These are phyloP conservation scores for Stigmatopora nigra DNA, from an alignment of 2,113 vertebrate genomes.

Conservation along the genomic window DNA sequence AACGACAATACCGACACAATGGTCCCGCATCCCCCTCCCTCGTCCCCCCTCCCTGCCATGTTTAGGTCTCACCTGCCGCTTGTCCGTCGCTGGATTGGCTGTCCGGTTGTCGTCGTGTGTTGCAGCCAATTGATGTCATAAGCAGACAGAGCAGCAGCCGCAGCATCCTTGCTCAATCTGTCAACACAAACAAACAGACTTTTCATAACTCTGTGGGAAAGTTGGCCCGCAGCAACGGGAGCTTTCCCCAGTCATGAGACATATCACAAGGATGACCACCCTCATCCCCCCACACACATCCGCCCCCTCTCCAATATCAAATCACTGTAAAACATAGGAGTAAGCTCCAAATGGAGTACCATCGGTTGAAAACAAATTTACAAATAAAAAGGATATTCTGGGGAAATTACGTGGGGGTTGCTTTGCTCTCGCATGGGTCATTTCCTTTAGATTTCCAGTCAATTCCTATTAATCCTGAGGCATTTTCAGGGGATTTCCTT, in stretches of 20 bases:
- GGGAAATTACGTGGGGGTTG: too few relatives aligned
- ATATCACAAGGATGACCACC: conserved; percentile 23
- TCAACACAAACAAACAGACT: conserved; percentile 13
- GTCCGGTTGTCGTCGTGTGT: conserved; percentile 8
- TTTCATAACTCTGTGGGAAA: conserved; percentile 4
- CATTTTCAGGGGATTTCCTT: too few relatives aligned
- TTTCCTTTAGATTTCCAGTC: too few relatives aligned
- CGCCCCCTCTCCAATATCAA: background rate
- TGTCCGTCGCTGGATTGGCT: background rate
- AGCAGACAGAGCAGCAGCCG: conserved; percentile 39
- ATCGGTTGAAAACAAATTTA: background rate
- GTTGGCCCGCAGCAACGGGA: background rate
- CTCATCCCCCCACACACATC: background rate
- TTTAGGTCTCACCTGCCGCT: conserved; percentile 36
- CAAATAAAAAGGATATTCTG: too few relatives aligned
- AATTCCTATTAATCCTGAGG: too few relatives aligned
- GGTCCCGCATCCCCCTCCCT: background rate
- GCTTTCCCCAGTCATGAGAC: conserved; percentile 19
- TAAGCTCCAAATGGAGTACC: background rate
- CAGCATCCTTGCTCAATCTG: conserved; percentile 43
- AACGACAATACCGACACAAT: background rate
- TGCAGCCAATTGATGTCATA: conserved; percentile 9
- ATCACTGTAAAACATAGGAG: background rate
- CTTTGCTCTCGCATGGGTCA: too few relatives aligned
- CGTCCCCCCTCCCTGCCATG: too few relatives aligned